Percentiles rank a stretch among this genome's conserved stretches.
These are phyloP conservation scores for Osmerus eperlanus DNA, from an alignment of 2,113 vertebrate species.

Conservation along the genomic window DNA sequence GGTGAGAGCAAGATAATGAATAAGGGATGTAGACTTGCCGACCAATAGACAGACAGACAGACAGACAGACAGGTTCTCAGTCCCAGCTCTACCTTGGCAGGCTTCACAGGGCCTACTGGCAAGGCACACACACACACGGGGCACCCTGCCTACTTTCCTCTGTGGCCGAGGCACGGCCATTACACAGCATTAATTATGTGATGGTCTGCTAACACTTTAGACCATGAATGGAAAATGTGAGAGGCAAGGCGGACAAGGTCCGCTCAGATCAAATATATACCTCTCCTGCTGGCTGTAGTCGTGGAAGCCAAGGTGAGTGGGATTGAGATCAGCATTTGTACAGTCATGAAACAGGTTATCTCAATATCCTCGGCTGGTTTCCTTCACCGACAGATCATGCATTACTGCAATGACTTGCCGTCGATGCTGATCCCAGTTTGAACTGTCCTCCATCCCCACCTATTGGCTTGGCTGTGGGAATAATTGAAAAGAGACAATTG, in stretches of 20 bases:
- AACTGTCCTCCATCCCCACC: not conserved
- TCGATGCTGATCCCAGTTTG: not conserved
- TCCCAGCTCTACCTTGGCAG: not conserved
- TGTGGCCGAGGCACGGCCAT: conserved; percentile 57
- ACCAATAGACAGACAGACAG: conserved; percentile 1
- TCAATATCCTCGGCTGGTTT: too few species aligned
- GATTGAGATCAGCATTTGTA: conserved; percentile 31
- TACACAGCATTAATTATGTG: conserved; percentile 63
- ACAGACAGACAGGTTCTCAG: not conserved
- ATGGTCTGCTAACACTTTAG: conserved; percentile 71
- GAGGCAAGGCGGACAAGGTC: conserved; percentile 47
- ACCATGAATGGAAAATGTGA: conserved; percentile 62
- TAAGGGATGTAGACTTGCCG: not conserved
- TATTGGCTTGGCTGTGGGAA: not conserved
- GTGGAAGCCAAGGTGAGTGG: conserved; percentile 30
- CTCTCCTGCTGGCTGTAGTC: conserved; percentile 7
- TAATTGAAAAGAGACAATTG: too few species aligned
- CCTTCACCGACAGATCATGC: too few species aligned
- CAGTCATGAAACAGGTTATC: too few species aligned
- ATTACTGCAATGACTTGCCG: too few species aligned
- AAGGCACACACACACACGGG: conserved; percentile 12
- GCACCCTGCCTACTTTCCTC: conserved; percentile 55
- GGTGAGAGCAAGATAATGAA: not conserved
- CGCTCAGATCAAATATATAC: conserved; percentile 53
- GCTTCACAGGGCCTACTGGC: not conserved